Evolutionary conservation across 92 coral and sea anemone species (phyloP).

Genomic region (Isaurus tuberculatus): DNA sequence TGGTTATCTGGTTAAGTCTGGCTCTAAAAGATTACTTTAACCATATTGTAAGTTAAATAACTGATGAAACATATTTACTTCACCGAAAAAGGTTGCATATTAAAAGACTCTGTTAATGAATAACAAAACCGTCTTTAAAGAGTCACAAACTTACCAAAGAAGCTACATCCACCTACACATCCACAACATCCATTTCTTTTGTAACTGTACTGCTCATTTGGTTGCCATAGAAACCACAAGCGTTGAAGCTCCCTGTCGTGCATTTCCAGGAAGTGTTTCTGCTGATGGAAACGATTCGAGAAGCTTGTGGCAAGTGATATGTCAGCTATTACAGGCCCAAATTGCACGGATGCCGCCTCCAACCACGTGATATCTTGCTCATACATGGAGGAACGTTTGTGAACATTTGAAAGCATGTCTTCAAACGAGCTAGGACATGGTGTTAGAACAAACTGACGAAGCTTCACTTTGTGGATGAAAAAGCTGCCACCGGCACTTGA

Average conservation of each 20-base stretch:
- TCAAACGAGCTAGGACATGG: slow-evolving; percentile 69
- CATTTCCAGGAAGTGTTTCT: slow-evolving; percentile 86
- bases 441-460: slow-evolving; percentile 91
- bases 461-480: slow-evolving; percentile 81
- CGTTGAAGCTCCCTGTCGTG: slow-evolving; percentile 85
- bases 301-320: slow-evolving; percentile 69
- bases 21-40: no score
- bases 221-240: slow-evolving; percentile 97
- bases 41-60: no score
- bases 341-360: slow-evolving; percentile 83
- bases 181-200: slow-evolving; percentile 81
- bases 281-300: slow-evolving; percentile 70
- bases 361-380: slow-evolving; percentile 90
- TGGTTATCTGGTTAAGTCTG: no score
- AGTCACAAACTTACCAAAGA: slow-evolving; percentile 74
- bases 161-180: slow-evolving; percentile 96
- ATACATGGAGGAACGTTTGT: slow-evolving; percentile 79
- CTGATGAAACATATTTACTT: no score
- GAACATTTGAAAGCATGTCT: slow-evolving; percentile 71
- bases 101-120: no score
- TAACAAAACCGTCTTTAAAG: background rate
- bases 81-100: no score
- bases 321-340: slow-evolving; percentile 93
- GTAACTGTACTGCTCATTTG: slow-evolving; percentile 53
- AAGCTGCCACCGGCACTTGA: slow-evolving; percentile 82